phyloP scores from a whole-genome alignment of 1,140 invertebrate genomes.

The Oppia nitens region DNA sequence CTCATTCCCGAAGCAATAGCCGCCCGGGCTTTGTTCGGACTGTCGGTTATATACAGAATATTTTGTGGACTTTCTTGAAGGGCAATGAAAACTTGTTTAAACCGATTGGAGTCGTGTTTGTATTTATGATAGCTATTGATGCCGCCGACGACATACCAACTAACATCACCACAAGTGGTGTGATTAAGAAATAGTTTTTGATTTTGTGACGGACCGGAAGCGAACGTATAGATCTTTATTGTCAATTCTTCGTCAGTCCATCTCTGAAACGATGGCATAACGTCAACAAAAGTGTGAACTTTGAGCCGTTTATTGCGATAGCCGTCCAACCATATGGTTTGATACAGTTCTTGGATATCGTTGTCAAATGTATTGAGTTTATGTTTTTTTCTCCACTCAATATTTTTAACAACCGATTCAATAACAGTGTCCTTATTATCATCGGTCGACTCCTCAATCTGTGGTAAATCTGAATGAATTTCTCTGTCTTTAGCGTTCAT shows the following conservation, averaged over 20 bases:
- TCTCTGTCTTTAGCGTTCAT: no score
- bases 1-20: conserved; percentile 1
- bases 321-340: neutral
- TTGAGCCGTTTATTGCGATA: neutral
- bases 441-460: no score
- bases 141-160: neutral
- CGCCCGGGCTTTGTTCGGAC: neutral
- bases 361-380: neutral
- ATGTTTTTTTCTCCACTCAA: no score
- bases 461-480: no score
- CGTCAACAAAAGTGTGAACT: neutral
- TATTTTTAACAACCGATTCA: no score
- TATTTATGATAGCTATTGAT: neutral
- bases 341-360: neutral
- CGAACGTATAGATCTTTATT: conserved; percentile 7
- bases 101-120: conserved; percentile 1
- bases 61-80: neutral
- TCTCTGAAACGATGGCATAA: neutral
- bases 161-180: conserved; percentile 1
- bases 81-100: neutral
- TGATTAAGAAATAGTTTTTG: conserved; percentile 6
- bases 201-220: neutral
- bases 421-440: no score
- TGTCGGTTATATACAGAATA: conserved; percentile 9
- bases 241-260: neutral